Evolutionary conservation across 2,797 vertebrate genomes (phyloP), one percentile per base, ranked within the genome.

Genomic region (Sebastes variabilis): DNA sequence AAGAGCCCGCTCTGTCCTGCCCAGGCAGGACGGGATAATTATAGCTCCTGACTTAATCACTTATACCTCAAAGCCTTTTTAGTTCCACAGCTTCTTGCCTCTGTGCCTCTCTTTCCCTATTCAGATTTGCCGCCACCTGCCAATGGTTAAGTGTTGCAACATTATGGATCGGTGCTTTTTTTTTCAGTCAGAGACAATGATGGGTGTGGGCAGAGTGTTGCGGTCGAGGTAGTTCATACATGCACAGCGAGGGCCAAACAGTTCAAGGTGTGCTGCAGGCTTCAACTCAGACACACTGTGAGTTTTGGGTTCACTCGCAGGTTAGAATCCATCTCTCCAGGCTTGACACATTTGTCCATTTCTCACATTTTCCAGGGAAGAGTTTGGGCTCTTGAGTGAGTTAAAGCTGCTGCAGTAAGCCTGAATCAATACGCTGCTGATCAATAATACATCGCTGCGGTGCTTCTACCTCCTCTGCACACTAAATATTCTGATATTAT

Each of bases 11-110:
- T 91, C 87, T 86, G 85, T 94, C 94, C 87, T 96, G 95, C 91
- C 90, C 80, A 61, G 94, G 90, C 95, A 96, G 75, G 92, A 93
- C 8, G 25, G 66, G 78, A 77, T 94, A 90, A 93, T 94, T 94
- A 92, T 81, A 92, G 85, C 78, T 87, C 68, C 85, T 56, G 64
- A 77, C 83, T 93, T 93, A 93, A 93, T 94, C 84, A 89, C 90
- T 90, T 80, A 58, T 58, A 85, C 80, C 90, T 92, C 81, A 89
- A 92, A 94, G 87, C 72, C 68, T 74, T 74, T 91, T 86, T 55
- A 70, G 70, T 83, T 81, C 74, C 71, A 52, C 71, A 85, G 64
- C 66, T 42, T 67, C 52, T 77, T 79, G 54, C 69, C 80, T 75
- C 72, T 84, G 20, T 72, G 67, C 18, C n/a, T 79, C 67, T 66